A percentile compares a stretch with the other conserved stretches of the same genome.
phyloP scores from a whole-genome alignment of 2,797 vertebrate genomes.

The Propithecus deckenii region DNA sequence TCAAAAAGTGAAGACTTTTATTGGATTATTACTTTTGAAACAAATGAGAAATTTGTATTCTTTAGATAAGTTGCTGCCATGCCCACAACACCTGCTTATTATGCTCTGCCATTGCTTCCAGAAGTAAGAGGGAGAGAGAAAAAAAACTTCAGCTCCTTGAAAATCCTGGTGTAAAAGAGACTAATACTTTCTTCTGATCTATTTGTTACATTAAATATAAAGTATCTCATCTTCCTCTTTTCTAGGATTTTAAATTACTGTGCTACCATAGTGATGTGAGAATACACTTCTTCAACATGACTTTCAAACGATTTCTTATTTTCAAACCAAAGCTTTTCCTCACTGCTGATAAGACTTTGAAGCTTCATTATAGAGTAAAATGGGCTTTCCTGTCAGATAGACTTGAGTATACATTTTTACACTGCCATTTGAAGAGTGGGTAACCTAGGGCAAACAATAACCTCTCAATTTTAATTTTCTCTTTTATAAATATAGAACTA shows the following conservation, averaged over 20 bases:
- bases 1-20: not conserved
- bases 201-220: not conserved
- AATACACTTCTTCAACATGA: slow-evolving; percentile 22
- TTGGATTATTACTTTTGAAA: not conserved
- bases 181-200: not conserved
- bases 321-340: not conserved
- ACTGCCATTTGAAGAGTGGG: not conserved
- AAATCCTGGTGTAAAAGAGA: not conserved
- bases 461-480: not conserved
- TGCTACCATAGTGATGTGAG: not conserved
- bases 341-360: not conserved
- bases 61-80: not conserved
- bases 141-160: not conserved
- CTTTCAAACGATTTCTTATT: not conserved
- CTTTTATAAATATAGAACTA: not conserved
- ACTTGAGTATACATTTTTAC: not conserved
- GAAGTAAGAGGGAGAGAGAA: not conserved
- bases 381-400: not conserved
- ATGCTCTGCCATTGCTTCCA: not conserved
- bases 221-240: not conserved
- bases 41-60: slow-evolving; percentile 10
- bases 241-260: not conserved
- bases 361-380: not conserved
- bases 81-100: not conserved
- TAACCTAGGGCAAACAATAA: not conserved